Evolutionary conservation across 2,113 vertebrate genomes (phyloP).

Genomic region (Austrofundulus limnaeus): DNA sequence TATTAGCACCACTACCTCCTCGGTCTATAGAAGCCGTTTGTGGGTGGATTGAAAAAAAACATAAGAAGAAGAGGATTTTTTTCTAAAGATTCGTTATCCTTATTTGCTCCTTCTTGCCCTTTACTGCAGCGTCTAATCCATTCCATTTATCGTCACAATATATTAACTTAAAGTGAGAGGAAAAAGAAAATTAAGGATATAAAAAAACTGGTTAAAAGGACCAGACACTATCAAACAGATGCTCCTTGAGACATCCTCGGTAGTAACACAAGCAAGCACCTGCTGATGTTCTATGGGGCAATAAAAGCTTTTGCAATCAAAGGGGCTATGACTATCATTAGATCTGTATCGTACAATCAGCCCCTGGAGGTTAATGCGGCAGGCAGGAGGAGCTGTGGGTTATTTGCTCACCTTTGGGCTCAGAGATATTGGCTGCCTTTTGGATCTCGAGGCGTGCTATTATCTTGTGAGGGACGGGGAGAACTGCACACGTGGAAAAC

Average conservation of each 20-base stretch:
- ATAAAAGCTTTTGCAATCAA: slow-evolving; percentile 59
- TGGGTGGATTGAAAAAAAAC: slow-evolving; percentile 46
- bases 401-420: slow-evolving; percentile 47
- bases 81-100: slow-evolving; percentile 25
- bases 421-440: slow-evolving; percentile 48
- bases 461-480: slow-evolving; percentile 18
- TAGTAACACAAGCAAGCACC: slow-evolving; percentile 19
- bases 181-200: neutral
- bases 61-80: slow-evolving; percentile 23
- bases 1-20: slow-evolving; percentile 69
- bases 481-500: too few relatives aligned
- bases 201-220: slow-evolving; percentile 3
- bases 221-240: neutral
- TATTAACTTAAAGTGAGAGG: neutral
- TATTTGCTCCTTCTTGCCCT: slow-evolving; percentile 17
- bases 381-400: slow-evolving; percentile 32
- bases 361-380: slow-evolving; percentile 36
- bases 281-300: slow-evolving; percentile 48
- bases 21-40: slow-evolving; percentile 63
- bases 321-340: slow-evolving; percentile 50
- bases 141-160: slow-evolving; percentile 3
- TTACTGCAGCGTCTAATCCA: slow-evolving; percentile 14
- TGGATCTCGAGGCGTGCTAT: slow-evolving; percentile 32
- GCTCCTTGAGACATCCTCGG: slow-evolving; percentile 3
- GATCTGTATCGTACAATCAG: slow-evolving; percentile 55